phyloP scores from a whole-genome alignment of 2,888 invertebrate species.

The Pandemis cinnamomeana region DNA sequence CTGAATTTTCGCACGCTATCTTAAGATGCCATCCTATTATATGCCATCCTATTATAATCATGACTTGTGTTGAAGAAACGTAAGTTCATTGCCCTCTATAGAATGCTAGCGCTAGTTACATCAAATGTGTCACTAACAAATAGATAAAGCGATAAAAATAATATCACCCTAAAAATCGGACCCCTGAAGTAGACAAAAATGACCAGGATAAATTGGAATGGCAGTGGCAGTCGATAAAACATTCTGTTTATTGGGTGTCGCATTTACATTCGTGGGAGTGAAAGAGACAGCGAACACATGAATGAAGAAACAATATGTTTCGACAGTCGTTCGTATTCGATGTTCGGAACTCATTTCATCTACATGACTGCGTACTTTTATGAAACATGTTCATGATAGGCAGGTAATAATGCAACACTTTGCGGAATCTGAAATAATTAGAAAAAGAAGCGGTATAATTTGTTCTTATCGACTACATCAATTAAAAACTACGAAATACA shows the following conservation, averaged over 20 bases:
- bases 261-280: conserved; percentile 81
- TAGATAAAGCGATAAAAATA: conserved; percentile 68
- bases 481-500: no score
- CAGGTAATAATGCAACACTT: background rate
- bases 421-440: background rate
- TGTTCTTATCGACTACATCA: no score
- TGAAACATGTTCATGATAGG: conserved; percentile 9
- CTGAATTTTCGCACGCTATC: background rate
- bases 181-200: conserved; percentile 81
- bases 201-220: conserved; percentile 84
- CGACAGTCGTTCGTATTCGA: conserved; percentile 21
- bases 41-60: background rate
- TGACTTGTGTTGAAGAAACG: background rate
- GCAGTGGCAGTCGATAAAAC: conserved; percentile 82
- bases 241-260: conserved; percentile 84
- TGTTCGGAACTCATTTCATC: conserved; percentile 22
- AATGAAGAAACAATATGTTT: conserved; percentile 63
- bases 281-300: conserved; percentile 74
- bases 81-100: conserved; percentile 19
- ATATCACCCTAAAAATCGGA: conserved; percentile 78
- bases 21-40: background rate
- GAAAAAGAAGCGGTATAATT: no score
- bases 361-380: conserved; percentile 18
- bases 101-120: conserved; percentile 4
- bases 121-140: conserved; percentile 49